phyloP scores from a whole-genome alignment of 2,888 invertebrate genomes.

The Horisme vitalbata region DNA sequence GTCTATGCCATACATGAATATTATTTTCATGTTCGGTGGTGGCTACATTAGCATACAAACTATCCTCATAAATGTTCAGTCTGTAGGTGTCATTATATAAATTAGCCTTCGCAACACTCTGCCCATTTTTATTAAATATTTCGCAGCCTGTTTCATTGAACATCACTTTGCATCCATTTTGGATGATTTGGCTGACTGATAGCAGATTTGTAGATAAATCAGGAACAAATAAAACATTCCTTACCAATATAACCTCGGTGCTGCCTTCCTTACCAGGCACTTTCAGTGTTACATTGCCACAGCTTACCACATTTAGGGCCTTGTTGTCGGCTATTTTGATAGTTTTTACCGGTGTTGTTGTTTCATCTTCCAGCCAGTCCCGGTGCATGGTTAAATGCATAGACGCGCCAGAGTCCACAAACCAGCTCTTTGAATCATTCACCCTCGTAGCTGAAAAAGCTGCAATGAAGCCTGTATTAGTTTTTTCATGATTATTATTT shows the following conservation, averaged over 20 bases:
- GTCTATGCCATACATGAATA: constrained; percentile 21
- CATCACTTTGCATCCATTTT: constrained; percentile 6
- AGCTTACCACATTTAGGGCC: constrained; percentile 1
- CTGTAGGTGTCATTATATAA: neutral
- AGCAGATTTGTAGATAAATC: constrained; percentile 11
- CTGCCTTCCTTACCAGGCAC: neutral
- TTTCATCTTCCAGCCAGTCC: too few relatives aligned
- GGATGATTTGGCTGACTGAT: constrained; percentile 13
- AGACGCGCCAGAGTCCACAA: too few relatives aligned
- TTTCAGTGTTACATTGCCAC: constrained; percentile 15
- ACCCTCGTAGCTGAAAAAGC: too few relatives aligned
- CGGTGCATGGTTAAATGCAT: too few relatives aligned
- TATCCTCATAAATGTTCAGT: neutral
- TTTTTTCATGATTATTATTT: too few relatives aligned
- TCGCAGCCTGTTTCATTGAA: constrained; percentile 11
- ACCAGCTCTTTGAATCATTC: too few relatives aligned
- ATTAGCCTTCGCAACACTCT: neutral
- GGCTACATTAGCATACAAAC: neutral
- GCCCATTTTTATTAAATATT: constrained; percentile 4
- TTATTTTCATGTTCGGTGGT: constrained; percentile 6
- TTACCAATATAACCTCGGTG: constrained; percentile 4
- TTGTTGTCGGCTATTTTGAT: too few relatives aligned
- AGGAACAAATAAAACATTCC: constrained; percentile 16
- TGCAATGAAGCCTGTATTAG: too few relatives aligned
- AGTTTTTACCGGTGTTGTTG: too few relatives aligned